These are phyloP conservation scores for Ophraella communa DNA, from an alignment of 2,888 invertebrate genomes.

Conservation along the genomic window DNA sequence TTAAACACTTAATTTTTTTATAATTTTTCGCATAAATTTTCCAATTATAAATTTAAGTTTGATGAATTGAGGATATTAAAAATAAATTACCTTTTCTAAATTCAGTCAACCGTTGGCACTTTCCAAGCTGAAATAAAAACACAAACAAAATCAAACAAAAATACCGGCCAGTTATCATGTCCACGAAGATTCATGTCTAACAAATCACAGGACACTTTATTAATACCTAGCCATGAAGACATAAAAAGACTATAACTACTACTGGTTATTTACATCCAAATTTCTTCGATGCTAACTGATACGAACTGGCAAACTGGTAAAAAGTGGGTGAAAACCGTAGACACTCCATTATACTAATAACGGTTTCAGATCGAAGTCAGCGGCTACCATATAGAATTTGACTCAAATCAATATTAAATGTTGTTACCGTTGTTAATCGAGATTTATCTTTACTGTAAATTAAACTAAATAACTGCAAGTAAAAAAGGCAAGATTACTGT, in stretches of 20 bases:
- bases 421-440: not conserved
- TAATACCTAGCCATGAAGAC: not conserved
- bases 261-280: not conserved
- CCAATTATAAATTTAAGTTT: not conserved
- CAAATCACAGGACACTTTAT: not conserved
- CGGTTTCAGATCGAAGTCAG: not conserved
- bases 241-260: not conserved
- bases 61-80: not conserved
- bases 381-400: not conserved
- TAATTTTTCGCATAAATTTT: not conserved
- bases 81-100: slow-evolving; percentile 1
- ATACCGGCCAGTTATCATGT: slow-evolving; percentile 17
- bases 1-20: no score
- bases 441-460: not conserved
- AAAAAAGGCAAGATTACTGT: not conserved
- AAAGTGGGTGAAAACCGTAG: not conserved
- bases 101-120: slow-evolving; percentile 1
- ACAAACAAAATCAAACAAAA: slow-evolving; percentile 6
- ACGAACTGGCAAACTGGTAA: not conserved
- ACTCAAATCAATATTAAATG: not conserved
- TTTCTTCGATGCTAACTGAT: not conserved
- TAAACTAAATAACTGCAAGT: not conserved
- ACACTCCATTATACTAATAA: not conserved
- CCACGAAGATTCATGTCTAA: slow-evolving; percentile 9
- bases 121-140: not conserved